Percentiles rank a stretch among this genome's conserved stretches.
These are phyloP conservation scores for Bucorvus abyssinicus DNA, from an alignment of 2,797 vertebrate genomes.

Conservation along the genomic window DNA sequence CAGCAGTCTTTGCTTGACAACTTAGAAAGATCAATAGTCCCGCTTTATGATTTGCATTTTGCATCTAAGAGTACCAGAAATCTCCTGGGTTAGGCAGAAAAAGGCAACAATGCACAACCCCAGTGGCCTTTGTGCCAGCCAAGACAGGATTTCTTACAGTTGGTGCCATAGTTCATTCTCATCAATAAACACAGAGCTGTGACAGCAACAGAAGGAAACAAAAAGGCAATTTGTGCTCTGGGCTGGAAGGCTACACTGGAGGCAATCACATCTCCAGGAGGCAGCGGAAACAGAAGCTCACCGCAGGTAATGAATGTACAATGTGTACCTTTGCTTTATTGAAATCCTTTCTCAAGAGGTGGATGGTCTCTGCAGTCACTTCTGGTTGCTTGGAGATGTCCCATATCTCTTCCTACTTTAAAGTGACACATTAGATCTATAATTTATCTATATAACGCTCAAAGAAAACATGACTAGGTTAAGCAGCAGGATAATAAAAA, in stretches of 20 bases:
- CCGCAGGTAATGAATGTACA: not conserved
- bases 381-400: slow-evolving; percentile 15
- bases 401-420: slow-evolving; percentile 40
- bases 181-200: not conserved
- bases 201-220: not conserved
- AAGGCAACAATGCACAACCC: not conserved
- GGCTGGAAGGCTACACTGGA: not conserved
- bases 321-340: not conserved
- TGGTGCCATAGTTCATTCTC: not conserved
- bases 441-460: not conserved
- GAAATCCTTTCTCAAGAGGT: not conserved
- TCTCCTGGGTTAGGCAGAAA: not conserved
- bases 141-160: not conserved
- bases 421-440: not conserved
- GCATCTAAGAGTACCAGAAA: not conserved
- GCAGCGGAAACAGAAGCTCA: not conserved
- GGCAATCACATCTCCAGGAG: not conserved
- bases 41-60: not conserved
- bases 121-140: not conserved
- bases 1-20: not conserved
- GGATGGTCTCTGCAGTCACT: not conserved
- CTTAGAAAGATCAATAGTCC: not conserved
- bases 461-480: not conserved
- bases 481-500: not conserved
- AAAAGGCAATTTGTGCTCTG: not conserved